phyloP scores from a whole-genome alignment of 2,888 invertebrate genomes.

The Anthophora plumipes region DNA sequence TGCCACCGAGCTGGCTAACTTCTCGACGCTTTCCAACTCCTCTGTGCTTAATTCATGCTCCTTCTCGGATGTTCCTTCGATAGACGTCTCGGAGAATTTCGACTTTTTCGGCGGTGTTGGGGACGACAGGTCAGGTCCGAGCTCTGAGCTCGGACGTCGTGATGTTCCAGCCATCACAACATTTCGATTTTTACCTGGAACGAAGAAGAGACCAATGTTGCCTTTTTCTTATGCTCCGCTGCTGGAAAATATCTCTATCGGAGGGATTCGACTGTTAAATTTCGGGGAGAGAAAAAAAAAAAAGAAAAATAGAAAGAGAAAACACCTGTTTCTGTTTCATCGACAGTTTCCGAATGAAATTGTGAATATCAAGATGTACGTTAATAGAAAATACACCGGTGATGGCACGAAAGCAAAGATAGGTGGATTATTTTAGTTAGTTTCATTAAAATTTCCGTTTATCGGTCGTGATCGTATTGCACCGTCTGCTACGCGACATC shows the following conservation, averaged over 20 bases:
- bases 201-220: neutral
- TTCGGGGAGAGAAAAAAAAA: too few species aligned
- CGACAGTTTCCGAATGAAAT: too few species aligned
- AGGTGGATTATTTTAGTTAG: neutral
- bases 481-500: constrained; percentile 72
- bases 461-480: constrained; percentile 44
- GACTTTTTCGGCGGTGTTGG: constrained; percentile 70
- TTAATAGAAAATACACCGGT: constrained; percentile 29
- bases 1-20: constrained; percentile 35
- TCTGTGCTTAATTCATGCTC: constrained; percentile 30
- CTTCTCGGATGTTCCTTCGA: constrained; percentile 26
- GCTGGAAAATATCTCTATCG: neutral
- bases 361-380: too few species aligned
- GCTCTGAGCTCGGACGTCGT: constrained; percentile 77
- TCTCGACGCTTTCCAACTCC: constrained; percentile 48
- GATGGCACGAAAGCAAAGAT: constrained; percentile 27
- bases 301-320: too few species aligned
- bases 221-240: neutral
- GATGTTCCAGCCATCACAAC: constrained; percentile 82
- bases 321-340: too few species aligned
- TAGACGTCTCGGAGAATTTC: constrained; percentile 45
- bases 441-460: constrained; percentile 64
- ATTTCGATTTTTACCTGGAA: constrained; percentile 73
- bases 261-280: neutral
- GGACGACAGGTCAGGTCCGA: constrained; percentile 74